Percentiles rank a stretch among this genome's conserved stretches.
Evolutionary conservation across 2,888 invertebrate species (phyloP).

Genomic region (Synanthedon formicaeformis): DNA sequence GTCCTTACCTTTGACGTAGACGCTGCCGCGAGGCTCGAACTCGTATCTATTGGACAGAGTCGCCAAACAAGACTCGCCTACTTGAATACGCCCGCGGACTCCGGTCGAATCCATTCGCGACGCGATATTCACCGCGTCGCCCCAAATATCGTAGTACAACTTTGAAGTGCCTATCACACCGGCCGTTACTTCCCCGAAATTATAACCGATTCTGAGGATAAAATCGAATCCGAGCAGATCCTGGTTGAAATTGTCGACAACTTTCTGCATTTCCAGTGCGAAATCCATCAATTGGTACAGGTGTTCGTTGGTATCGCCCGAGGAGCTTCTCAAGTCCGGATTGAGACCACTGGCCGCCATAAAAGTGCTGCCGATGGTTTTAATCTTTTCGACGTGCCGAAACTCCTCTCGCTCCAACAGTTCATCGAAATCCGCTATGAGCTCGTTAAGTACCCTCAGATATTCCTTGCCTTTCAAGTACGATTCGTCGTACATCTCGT

Average conservation of each 20-base stretch:
- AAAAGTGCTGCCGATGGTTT: conserved; percentile 96
- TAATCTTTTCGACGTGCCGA: conserved; percentile 94
- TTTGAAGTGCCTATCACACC: conserved; percentile 97
- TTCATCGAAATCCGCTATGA: conserved; percentile 97
- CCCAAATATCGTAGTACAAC: conserved; percentile 98
- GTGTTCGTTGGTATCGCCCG: conserved; percentile 79
- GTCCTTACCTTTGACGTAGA: conserved; percentile 97
- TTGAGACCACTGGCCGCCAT: conserved; percentile 98
- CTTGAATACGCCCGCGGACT: conserved; percentile 85
- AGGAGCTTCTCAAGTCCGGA: conserved; percentile 78
- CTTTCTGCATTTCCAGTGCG: conserved; percentile 89
- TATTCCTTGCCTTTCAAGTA: conserved; percentile 96
- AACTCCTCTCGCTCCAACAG: conserved; percentile 85
- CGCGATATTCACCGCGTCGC: conserved; percentile 97
- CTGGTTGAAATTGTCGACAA: conserved; percentile 87
- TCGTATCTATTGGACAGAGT: conserved; percentile 81
- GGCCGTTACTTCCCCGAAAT: conserved; percentile 95
- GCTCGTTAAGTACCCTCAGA: conserved; percentile 92
- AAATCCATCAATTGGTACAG: conserved; percentile 93
- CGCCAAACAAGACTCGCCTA: conserved; percentile 80
- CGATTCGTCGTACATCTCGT: conserved; percentile 97
- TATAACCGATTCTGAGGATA: conserved; percentile 87
- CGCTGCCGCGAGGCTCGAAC: conserved; percentile 92
- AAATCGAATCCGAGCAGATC: conserved; percentile 92
- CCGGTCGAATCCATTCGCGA: conserved; percentile 98